Base-by-base conservation (phyloP, 2,113 vertebrate genomes). In the Trichechus manatus region DNA sequence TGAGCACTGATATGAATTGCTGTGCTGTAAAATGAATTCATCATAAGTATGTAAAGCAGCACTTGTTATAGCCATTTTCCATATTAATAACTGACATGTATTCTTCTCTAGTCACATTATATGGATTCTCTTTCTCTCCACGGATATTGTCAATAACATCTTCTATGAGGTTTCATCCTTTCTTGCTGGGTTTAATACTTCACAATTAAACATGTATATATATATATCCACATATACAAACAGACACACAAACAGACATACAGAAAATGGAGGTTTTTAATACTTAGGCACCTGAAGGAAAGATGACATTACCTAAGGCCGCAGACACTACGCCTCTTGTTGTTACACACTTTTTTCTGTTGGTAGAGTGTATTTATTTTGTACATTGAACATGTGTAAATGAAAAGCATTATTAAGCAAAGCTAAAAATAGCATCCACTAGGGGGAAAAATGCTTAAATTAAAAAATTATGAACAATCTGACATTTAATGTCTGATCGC, bases 341-440 rank as follows among this genome's bases (percentile, higher is more conserved):
- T 75, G 6, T 64, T 31, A 47, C 1, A 47, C 1, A 85, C 36
- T 64, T 56, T 61, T n/a, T 83, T 81, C 9, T 53, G 50, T 90
- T 25, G 10, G 53, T 64, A 39, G 75, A 22, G n/a, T 6, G 3
- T 31, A 5, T 70, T 92, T 75, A 2, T 15, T 78, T 86, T 77
- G 66, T 15, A 53, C 44, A 36, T 79, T 19, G 84, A 47, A 29
- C 89, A 3, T 61, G 53, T 79, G 1, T 61, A 19, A 64, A 91
- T 66, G 50, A 81, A 25, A n/a, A 20, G 23, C 7, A 63, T 44
- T 93, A 47, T 89, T 89, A 91, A 72, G 75, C 89, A 92, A 94
- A 90, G 36, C 6, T 39, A 70, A 82, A 44, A 94, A 59, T 80
- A 97, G 72, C 10, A 80, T 3, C 0, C 42, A 17, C 61, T 44